phyloP scores from a whole-genome alignment of 1,140 invertebrate genomes.

The Drosophila paulistorum region DNA sequence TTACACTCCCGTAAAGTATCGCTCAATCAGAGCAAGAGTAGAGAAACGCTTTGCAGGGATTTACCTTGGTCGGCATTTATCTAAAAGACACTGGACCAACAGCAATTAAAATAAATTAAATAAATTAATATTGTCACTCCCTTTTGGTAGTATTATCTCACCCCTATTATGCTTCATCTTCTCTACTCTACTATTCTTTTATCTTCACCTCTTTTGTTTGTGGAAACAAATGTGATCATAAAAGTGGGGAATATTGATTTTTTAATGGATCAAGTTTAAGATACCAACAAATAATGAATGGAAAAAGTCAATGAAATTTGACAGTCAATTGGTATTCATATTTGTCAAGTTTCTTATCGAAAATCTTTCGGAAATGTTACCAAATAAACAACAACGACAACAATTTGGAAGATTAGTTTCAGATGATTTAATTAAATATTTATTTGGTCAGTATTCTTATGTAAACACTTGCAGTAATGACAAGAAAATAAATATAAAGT shows the following conservation, averaged over 20 bases:
- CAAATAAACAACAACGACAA: too few relatives aligned
- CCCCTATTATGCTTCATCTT: slow-evolving; percentile 25
- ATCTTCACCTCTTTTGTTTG: neutral
- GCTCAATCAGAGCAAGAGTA: slow-evolving; percentile 57
- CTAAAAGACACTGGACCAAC: slow-evolving; percentile 53
- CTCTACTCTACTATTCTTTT: neutral
- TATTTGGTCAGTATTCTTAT: too few relatives aligned
- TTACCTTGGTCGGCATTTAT: slow-evolving; percentile 60
- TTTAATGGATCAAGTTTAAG: neutral
- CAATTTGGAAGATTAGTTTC: too few relatives aligned
- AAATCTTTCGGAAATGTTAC: too few relatives aligned
- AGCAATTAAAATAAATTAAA: slow-evolving; percentile 76
- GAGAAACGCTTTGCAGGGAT: slow-evolving; percentile 20
- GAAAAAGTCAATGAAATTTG: neutral
- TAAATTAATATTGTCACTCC: slow-evolving; percentile 76
- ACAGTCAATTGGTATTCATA: neutral
- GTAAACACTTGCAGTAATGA: too few relatives aligned
- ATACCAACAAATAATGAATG: neutral
- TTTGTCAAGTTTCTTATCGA: neutral
- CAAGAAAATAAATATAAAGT: too few relatives aligned
- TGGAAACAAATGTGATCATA: neutral
- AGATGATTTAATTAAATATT: too few relatives aligned
- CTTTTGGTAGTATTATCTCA: slow-evolving; percentile 16
- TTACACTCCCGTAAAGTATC: slow-evolving; percentile 66
- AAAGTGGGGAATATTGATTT: slow-evolving; percentile 6